phyloP scores from a whole-genome alignment of 1,140 invertebrate species.

The Oppia nitens region DNA sequence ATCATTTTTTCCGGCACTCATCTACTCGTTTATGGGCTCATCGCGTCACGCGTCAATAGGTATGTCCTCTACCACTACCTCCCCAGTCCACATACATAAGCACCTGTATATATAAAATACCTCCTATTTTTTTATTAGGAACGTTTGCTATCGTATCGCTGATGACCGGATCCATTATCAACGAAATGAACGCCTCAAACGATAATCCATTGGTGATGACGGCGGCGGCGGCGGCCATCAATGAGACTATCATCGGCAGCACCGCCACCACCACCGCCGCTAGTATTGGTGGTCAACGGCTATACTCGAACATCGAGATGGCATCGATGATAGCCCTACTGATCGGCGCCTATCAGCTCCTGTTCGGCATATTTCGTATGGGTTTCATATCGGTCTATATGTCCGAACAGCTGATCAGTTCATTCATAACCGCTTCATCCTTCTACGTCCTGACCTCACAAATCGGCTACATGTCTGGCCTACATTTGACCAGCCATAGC shows the following conservation, averaged over 20 bases:
- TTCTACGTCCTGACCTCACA: constrained; percentile 79
- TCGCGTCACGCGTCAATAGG: constrained; percentile 31
- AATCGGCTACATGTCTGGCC: constrained; percentile 65
- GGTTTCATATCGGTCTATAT: constrained; percentile 65
- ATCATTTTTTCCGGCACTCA: constrained; percentile 34
- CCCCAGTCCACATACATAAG: neutral
- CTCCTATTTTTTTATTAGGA: neutral
- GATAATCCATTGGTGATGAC: no score
- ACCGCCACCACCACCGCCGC: no score
- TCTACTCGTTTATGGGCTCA: constrained; percentile 37
- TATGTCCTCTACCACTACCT: constrained; percentile 31
- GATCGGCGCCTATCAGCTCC: constrained; percentile 11
- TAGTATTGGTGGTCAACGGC: neutral
- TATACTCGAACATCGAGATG: constrained; percentile 5
- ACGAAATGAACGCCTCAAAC: neutral
- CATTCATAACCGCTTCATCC: constrained; percentile 77
- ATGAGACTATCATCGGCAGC: neutral
- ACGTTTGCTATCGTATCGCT: constrained; percentile 14
- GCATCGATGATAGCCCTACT: constrained; percentile 8
- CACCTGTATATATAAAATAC: neutral
- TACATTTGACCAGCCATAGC: neutral
- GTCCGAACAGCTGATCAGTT: constrained; percentile 72
- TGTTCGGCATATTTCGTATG: constrained; percentile 54
- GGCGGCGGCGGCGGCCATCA: neutral
- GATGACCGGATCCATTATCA: constrained; percentile 11